Conservation (phyloP, 2,797 vertebrate genomes). For the Psittacula derbiana region DNA sequence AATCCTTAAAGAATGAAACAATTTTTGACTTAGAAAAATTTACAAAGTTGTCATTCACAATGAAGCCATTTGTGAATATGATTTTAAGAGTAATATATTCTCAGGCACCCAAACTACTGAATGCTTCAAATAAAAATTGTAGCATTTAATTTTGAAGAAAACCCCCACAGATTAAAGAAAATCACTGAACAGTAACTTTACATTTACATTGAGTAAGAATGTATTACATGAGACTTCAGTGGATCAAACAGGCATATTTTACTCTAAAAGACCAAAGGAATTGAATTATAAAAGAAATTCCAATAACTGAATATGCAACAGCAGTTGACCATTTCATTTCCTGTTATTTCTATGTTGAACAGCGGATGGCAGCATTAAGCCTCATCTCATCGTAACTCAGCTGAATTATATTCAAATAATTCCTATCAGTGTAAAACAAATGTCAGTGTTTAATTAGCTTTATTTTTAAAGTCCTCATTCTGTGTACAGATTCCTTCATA, state of each 20-base stretch:
- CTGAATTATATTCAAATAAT: background rate
- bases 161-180: background rate
- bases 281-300: background rate
- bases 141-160: conserved; percentile 29
- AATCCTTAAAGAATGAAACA: background rate
- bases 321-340: background rate
- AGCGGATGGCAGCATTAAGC: conserved; percentile 49
- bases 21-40: background rate
- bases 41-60: background rate
- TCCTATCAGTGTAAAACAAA: background rate
- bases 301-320: background rate
- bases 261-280: background rate
- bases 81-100: background rate
- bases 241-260: background rate
- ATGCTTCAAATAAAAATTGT: conserved; percentile 18
- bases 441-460: background rate
- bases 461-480: background rate
- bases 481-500: background rate
- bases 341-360: conserved; percentile 26
- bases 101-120: background rate
- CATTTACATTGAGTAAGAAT: background rate
- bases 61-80: background rate
- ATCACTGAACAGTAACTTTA: background rate
- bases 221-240: background rate
- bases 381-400: background rate